Base-by-base conservation (phyloP, 1,140 invertebrate genomes). In the Hyles euphorbiae region DNA sequence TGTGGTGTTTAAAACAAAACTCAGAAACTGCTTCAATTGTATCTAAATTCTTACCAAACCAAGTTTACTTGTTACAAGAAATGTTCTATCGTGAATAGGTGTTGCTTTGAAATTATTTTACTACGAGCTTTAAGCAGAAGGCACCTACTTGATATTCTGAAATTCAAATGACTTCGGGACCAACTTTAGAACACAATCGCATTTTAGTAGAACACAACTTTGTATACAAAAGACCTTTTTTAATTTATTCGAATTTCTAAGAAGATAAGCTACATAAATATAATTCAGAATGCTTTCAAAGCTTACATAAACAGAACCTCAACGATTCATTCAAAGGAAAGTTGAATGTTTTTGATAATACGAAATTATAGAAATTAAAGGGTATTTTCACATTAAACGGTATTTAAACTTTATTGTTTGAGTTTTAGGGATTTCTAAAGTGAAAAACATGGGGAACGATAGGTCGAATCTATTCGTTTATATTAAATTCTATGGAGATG, bases 121-220 rank as follows among this genome's bases (percentile, higher is more conserved):
- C 53, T 65, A 58, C 58, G 56, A 67, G 59, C 61, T 68, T 68
- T 56, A 61, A 65, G 58, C 58, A 73, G 68, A 61, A 61, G 72
- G 64, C 56, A 64, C 63, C 62, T 67, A 72, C 57, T 81, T 79
- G 69, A 79, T 80, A 81, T 81, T 83, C 76, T 73, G 70, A 87
- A 83, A 79, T 84, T 84, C 77, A 84, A 87, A 87, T 87, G 73
- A 83, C 74, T 83, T 78, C 66, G 73, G 67, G 68, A 78, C 68
- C 71, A 73, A 81, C 68, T 87, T 81, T 67, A 70, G 69, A 83
- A 83, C 67, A 81, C 74, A 80, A 81, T 80, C 67, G 78, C 67
- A 65, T 72, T 76, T 73, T 68, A 76, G 65, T 61, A 65, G 60
- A 74, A 75, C 70, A 65, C 61, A 73, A 76, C 70, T 78, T 79